Percentiles rank a stretch among this genome's conserved stretches.
Conservation (phyloP, 2,797 vertebrate species). For the Setipinna tenuifilis region DNA sequence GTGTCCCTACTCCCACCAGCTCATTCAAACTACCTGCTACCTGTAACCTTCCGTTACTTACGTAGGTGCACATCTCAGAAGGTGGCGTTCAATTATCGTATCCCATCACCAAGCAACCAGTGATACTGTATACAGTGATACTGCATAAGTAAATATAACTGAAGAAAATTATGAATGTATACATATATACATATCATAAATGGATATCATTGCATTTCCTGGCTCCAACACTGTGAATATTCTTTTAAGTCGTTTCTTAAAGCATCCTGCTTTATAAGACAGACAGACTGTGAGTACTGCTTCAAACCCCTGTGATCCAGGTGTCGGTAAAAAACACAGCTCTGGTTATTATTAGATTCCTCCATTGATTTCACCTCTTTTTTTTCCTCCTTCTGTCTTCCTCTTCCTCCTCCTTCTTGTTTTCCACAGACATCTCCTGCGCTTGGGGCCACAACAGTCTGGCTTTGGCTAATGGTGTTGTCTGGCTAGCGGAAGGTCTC, state of each 20-base stretch:
- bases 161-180: too few species aligned
- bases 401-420: constrained; percentile 34
- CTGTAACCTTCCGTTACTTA: too few species aligned
- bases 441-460: constrained; percentile 41
- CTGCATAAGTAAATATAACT: too few species aligned
- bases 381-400: constrained; percentile 31
- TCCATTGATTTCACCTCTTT: constrained; percentile 43
- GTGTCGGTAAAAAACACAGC: background rate
- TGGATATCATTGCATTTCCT: too few species aligned
- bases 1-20: too few species aligned
- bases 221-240: too few species aligned
- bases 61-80: too few species aligned
- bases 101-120: too few species aligned
- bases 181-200: too few species aligned
- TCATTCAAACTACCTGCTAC: too few species aligned
- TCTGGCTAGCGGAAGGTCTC: constrained; percentile 41
- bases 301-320: background rate
- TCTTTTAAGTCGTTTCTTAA: background rate
- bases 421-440: constrained; percentile 41
- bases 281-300: background rate
- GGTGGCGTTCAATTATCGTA: too few species aligned
- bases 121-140: too few species aligned
- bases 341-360: constrained; percentile 42
- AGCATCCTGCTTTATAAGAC: background rate
- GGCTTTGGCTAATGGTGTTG: constrained; percentile 38